Evolutionary conservation across 2,797 vertebrate species (phyloP), one percentile per base, ranked within the genome.

Genomic region (Pitangus sulphuratus): DNA sequence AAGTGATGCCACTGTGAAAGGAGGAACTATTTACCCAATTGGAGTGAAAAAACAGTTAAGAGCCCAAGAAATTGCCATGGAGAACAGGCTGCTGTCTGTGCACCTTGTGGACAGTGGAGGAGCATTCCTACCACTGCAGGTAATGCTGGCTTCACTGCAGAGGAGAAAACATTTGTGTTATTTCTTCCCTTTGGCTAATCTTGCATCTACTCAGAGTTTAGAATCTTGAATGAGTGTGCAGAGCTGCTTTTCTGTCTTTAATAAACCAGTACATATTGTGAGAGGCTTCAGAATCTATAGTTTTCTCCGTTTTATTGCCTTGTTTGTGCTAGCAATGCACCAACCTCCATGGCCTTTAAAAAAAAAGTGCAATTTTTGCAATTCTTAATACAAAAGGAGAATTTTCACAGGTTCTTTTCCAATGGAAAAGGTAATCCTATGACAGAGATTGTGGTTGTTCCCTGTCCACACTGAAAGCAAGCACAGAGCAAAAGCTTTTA

Each of bases 1-100:
- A n/a, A 98, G 98, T 8, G 99, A 99, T 54, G 99, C 98, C 62
- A 99, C 98, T 1, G 98, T 99, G 71, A 99, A 99, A 96, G 99
- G 98, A 26, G 98, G 99, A 53, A 98, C 98, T 4, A 93, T 98
- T 8, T 99, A 98, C 94, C 98, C 98, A 3, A 98, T 99, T 93
- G 98, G 98, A 5, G 98, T 99, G 77, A 99, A 99, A 97, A 99
- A 99, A 81, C 98, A 99, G 69, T 93, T 99, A 12, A 95, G 98
- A 90, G 98, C 98, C 7, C 98, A 99, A 69, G 98, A 98, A 35
- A 98, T 99, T 35, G 98, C 98, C 5, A 96, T 98, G 50, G 98
- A 99, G 96, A 99, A 99, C 96, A 98, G 98, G 6, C 98, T 99
- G 85, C 97, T 98, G 5, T 98, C 97, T 8, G 97, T 99, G 48